Conservation (phyloP, 1,140 invertebrate species). For the silkworm (Bombyx mori) region DNA sequence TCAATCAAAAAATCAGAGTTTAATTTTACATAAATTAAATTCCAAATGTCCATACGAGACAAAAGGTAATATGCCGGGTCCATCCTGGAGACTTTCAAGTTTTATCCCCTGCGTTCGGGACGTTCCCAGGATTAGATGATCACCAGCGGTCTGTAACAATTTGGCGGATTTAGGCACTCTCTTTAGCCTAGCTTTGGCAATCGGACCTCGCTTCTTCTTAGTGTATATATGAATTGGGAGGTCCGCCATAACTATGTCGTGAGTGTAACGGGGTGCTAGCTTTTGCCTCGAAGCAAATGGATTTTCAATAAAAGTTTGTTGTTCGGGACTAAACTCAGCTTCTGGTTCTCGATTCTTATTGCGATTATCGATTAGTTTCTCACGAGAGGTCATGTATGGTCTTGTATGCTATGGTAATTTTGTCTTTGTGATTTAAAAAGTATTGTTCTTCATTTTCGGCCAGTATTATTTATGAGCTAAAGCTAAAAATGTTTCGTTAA, state of each 20-base stretch:
- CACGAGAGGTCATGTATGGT: conserved; percentile 9
- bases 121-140: no score
- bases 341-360: conserved; percentile 16
- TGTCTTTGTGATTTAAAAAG: conserved; percentile 1
- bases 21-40: no score
- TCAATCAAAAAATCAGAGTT: no score
- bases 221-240: conserved; percentile 19
- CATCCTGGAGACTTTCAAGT: conserved; percentile 6
- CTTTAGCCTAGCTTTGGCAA: conserved; percentile 17
- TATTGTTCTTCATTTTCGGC: conserved; percentile 18
- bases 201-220: conserved; percentile 13
- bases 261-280: conserved; percentile 10
- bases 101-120: not conserved
- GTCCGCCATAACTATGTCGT: conserved; percentile 15
- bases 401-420: conserved; percentile 10
- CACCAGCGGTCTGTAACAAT: conserved; percentile 12
- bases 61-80: conserved; percentile 9
- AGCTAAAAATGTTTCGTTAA: conserved; percentile 11
- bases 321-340: conserved; percentile 12
- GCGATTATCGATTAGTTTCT: conserved; percentile 6
- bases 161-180: conserved; percentile 12
- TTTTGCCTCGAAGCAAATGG: conserved; percentile 15
- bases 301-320: conserved; percentile 17
- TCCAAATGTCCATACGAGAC: conserved; percentile 11
- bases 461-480: conserved; percentile 14